Percentiles rank a stretch among this genome's conserved stretches.
Evolutionary conservation across 1,140 invertebrate genomes (phyloP).

Genomic region (Chrysomallon squamiferum): DNA sequence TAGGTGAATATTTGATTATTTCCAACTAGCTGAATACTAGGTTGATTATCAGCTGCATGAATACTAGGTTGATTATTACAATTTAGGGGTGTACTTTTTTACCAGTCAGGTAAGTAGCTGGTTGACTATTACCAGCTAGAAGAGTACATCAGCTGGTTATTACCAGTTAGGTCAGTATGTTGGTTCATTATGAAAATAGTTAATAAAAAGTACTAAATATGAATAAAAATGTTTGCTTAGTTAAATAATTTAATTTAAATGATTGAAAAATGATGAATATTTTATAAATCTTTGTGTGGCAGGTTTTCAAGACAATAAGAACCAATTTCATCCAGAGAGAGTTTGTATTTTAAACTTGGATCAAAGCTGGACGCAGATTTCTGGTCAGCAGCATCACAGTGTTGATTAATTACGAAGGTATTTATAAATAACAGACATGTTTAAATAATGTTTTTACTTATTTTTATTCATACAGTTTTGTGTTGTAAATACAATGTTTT

Average conservation of each 20-base stretch:
- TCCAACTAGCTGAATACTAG: no score
- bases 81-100: no score
- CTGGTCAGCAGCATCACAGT: conserved; percentile 86
- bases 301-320: conserved; percentile 68
- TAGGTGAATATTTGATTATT: conserved; percentile 74
- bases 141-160: no score
- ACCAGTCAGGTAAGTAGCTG: no score
- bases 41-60: conserved; percentile 88
- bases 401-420: conserved; percentile 72
- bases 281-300: no score
- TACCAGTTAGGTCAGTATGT: no score
- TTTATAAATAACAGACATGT: no score
- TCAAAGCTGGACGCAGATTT: conserved; percentile 37
- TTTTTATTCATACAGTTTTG: conserved; percentile 4
- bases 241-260: no score
- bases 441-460: not conserved
- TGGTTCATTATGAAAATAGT: conserved; percentile 89
- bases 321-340: conserved; percentile 54
- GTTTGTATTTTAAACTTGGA: conserved; percentile 24
- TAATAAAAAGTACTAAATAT: conserved; percentile 69
- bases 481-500: not conserved
- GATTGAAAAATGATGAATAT: no score
- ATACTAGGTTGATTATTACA: no score
- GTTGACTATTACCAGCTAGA: no score
- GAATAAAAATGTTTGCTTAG: no score